These are phyloP conservation scores for Odontamblyopus lacepedii DNA, from an alignment of 2,797 vertebrate genomes.

Conservation along the genomic window DNA sequence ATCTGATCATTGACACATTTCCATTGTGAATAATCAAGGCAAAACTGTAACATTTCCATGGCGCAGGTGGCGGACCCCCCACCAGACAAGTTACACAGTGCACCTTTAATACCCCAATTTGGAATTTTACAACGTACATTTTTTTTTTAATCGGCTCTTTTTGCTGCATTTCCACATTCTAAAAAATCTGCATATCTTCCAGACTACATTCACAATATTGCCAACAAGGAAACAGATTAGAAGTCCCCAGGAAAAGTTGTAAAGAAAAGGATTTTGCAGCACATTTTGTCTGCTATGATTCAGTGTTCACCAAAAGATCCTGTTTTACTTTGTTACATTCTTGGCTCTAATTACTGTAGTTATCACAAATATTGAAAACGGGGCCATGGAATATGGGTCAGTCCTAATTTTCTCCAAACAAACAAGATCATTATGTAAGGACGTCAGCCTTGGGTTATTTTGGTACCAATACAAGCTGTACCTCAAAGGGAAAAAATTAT, in stretches of 20 bases:
- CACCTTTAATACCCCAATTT: no score
- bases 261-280: neutral
- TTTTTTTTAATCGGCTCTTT: no score
- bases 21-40: no score
- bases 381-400: neutral
- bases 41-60: no score
- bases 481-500: neutral
- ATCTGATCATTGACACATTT: no score
- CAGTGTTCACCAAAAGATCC: neutral
- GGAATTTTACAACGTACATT: no score
- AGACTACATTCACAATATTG: neutral
- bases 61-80: no score
- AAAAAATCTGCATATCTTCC: no score
- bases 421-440: neutral
- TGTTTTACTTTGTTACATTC: neutral
- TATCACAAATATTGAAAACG: neutral
- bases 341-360: neutral
- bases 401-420: neutral
- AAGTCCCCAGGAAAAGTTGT: neutral
- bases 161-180: no score
- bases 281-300: conserved; percentile 24
- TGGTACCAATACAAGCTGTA: neutral
- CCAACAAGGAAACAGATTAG: neutral
- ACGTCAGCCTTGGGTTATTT: neutral
- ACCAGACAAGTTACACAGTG: no score